Evolutionary conservation across 2,888 invertebrate genomes (phyloP), one percentile per base, ranked within the genome.

Genomic region (Drosophila infuscata): DNA sequence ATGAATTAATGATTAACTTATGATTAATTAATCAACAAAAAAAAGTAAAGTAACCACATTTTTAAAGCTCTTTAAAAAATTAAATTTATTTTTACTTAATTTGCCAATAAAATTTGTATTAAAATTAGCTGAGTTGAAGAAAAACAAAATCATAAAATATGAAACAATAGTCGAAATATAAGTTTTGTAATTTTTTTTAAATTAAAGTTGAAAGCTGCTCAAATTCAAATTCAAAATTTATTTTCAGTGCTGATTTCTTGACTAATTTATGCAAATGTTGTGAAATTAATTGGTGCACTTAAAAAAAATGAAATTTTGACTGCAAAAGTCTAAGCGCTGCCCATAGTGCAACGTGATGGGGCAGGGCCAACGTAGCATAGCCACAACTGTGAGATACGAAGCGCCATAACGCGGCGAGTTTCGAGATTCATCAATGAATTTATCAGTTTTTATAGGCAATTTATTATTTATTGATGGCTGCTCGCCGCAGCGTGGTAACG

Each of bases 401-500:
- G 46, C 60, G 49, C 49, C 51, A 70, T 56, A 70, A 56, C 70
- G 51, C 71, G 74, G 49, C 74, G 36, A 67, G 74, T 53, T 59
- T 49, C 58, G 53, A 74, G 76, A 85, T 88, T 83, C 85, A 86
- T 85, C 87, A 86, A 86, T 83, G 82, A 88, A 88, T 87, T 88
- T 86, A 88, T 83, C 87, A 87, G 87, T 82, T 87, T 87, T 88
- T 87, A 89, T 89, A 82, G 83, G 83, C 87, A 82, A 87, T 83
- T 89, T 87, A 87, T 86, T 83, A 87, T 88, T 87, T 87, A 87
- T 88, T 88, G 88, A 85, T 88, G 82, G 76, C 63, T 58, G 70
- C 51, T 60, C 52, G 51, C 33, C 25, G 53, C 51, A 51, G 52
- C 57, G 4, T 59, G 52, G 35, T 38, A 58, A 29, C 54, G 59